Base-by-base conservation (phyloP, 2,888 invertebrate species). In the Pseudococcus longispinus region DNA sequence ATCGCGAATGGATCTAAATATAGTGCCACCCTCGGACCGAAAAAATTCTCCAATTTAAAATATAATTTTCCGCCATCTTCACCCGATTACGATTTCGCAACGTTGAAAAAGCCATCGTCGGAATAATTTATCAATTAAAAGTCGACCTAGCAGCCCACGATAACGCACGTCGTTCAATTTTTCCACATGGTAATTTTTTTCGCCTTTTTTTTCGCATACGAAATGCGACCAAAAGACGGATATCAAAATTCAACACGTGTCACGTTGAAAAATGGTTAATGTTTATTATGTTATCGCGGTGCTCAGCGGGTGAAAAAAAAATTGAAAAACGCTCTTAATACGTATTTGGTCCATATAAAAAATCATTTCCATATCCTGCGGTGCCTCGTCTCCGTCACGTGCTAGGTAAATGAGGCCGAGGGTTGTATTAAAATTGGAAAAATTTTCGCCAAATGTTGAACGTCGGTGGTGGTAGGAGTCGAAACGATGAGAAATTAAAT, bases 181-280 rank as follows among this genome's bases (percentile, higher is more conserved):
- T 74, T 74, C 18, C 26, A 32, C 13, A 11, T 13, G 20, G 26
- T 65, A 13, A 65, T 65, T 65, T 26, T 65, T 65, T 32, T 2
- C 32, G 4, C 2, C 32, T n/a, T n/a, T 60, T 60, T 4, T 65
- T 32, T 74, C 42, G 37, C 29, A n/a, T 77, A 70, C 13, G 1
- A 29, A 70, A 23, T 5, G 26, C 65, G 8, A n/a, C n/a, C 51
- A 18, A 74, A 74, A n/a, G 42, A 42, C 77, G 77, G 26, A 26
- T 37, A 77, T 77, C 42, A 42, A 77, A 70, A 77, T 77, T 77
- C 77, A 42, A 77, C 77, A 77, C 77, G 77, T 77, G 77, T 77
- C 77, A 77, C 42, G 20, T 77, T 77, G n/a, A 77, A 42, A 77
- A 77, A 77, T 77, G 70, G 29, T 70, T 70, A 70, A 70, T 70